These are phyloP conservation scores for Elachura formosa DNA, from an alignment of 2,113 vertebrate species.

Conservation along the genomic window DNA sequence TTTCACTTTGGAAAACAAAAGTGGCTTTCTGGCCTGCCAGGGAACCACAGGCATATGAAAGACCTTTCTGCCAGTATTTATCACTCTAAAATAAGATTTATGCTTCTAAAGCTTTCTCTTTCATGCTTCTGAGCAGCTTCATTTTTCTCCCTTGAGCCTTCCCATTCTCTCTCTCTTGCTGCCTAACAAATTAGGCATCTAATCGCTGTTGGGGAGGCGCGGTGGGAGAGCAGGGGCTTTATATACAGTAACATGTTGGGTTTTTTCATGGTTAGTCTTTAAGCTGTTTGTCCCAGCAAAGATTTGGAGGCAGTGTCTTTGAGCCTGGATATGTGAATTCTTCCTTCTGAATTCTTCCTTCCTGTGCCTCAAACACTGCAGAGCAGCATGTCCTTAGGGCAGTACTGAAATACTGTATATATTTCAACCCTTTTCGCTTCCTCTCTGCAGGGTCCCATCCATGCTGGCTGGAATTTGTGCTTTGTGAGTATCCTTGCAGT, in stretches of 20 bases:
- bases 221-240: conserved; percentile 1
- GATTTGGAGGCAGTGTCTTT: background rate
- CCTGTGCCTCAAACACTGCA: accelerated
- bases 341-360: background rate
- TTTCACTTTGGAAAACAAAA: conserved; percentile 49
- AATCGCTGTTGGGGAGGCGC: conserved; percentile 3
- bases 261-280: background rate
- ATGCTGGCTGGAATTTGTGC: background rate
- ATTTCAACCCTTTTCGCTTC: background rate
- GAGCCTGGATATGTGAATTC: background rate
- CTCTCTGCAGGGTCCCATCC: background rate
- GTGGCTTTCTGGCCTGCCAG: conserved; percentile 28
- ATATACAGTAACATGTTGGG: background rate
- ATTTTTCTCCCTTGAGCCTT: conserved; percentile 45
- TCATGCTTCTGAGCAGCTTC: conserved; percentile 38
- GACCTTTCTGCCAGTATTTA: conserved; percentile 17
- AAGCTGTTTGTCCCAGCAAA: background rate
- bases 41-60: conserved; percentile 29
- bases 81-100: conserved; percentile 40
- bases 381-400: background rate
- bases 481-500: background rate
- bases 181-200: conserved; percentile 57
- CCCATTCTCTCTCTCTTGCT: conserved; percentile 37
- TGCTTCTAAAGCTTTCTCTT: conserved; percentile 25
- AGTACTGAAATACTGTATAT: background rate